Percentiles rank a stretch among this genome's conserved stretches.
Evolutionary conservation across 2,888 invertebrate species (phyloP).

Genomic region (Spisula solida): DNA sequence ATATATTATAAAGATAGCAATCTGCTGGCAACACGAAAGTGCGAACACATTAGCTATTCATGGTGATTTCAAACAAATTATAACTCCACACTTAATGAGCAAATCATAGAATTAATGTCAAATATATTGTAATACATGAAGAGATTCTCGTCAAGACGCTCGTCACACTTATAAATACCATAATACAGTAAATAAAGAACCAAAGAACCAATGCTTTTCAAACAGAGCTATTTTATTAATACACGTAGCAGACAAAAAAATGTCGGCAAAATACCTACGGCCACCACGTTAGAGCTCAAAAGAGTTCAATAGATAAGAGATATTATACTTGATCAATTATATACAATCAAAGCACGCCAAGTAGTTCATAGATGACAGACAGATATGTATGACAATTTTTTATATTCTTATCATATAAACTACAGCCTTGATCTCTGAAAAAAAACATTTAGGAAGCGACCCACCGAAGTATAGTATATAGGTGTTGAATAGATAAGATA

Average conservation of each 20-base stretch:
- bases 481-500: background rate
- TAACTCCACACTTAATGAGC: background rate
- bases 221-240: background rate
- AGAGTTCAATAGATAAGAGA: background rate
- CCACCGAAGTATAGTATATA: background rate
- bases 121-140: background rate
- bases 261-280: background rate
- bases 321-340: conserved; percentile 5
- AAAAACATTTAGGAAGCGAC: background rate
- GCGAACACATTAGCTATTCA: background rate
- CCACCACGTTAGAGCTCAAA: background rate
- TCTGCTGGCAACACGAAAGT: background rate
- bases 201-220: background rate
- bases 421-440: conserved; percentile 6
- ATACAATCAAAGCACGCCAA: background rate
- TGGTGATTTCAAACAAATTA: background rate
- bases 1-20: background rate
- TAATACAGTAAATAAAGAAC: background rate
- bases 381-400: background rate
- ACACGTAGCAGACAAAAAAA: conserved; percentile 7
- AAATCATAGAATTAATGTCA: background rate
- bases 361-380: background rate
- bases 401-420: conserved; percentile 6
- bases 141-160: background rate
- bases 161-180: background rate